phyloP scores from a whole-genome alignment of 2,797 vertebrate genomes.

The Nannoperca australis region DNA sequence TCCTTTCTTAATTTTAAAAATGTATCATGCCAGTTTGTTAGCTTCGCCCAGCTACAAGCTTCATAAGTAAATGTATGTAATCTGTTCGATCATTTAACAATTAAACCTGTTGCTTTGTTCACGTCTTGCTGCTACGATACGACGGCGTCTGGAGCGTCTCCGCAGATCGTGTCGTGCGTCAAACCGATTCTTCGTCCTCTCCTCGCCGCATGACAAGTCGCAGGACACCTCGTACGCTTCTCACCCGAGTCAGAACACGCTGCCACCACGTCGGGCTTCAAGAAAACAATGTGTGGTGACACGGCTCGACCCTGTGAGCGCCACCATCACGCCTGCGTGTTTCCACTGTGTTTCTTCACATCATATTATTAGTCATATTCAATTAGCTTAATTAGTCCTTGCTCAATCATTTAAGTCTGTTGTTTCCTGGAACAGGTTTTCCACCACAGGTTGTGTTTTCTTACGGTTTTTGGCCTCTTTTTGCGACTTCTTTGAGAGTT shows the following conservation, averaged over 20 bases:
- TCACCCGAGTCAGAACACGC: slow-evolving; percentile 12
- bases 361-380: slow-evolving; percentile 39
- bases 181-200: slow-evolving; percentile 49
- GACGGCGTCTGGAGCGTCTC: not conserved
- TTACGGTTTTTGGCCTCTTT: slow-evolving; percentile 71
- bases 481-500: not conserved
- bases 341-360: slow-evolving; percentile 17
- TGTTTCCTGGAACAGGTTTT: slow-evolving; percentile 22
- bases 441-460: slow-evolving; percentile 81
- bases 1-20: no score
- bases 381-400: slow-evolving; percentile 41
- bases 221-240: not conserved
- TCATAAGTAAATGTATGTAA: not conserved
- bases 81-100: not conserved
- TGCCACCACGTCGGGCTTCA: slow-evolving; percentile 5
- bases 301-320: slow-evolving; percentile 13
- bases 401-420: slow-evolving; percentile 9
- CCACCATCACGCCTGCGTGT: not conserved
- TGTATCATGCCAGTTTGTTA: not conserved
- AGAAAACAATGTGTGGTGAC: slow-evolving; percentile 36
- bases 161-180: slow-evolving; percentile 15
- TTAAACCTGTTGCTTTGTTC: not conserved
- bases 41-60: no score
- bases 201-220: slow-evolving; percentile 17
- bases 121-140: not conserved